Evolutionary conservation across 2,888 invertebrate genomes (phyloP), one percentile per base, ranked within the genome.

Genomic region (Synanthedon vespiformis): DNA sequence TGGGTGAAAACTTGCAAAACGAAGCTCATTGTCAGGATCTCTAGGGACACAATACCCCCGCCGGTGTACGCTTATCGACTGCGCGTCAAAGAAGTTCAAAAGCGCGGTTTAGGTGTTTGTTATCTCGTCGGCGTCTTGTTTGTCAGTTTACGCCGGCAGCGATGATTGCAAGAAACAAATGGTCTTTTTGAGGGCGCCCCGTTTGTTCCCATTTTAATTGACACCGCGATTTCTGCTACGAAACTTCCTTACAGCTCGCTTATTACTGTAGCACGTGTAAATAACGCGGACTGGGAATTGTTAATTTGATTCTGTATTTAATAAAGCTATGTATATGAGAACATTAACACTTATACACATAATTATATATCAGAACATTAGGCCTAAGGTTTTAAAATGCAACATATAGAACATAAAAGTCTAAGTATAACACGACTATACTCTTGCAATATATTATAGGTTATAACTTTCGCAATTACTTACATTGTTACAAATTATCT

Each of bases 21-120:
- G 80, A 74, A 79, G 71, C 50, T 65, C 67, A 77, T 84, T 86
- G 84, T 84, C 53, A 64, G 65, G 66, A 65, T 64, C 68, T 65
- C 66, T 58, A 59, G 60, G 59, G 60, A 65, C 67, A 78, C 75
- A 76, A 73, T 72, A 60, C 61, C 68, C 70, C 68, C 64, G 68
- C 67, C 57, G 59, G 63, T 63, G 58, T 61, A 59, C 70, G 81
- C 82, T 85, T 87, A 86, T 86, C 84, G 82, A 82, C 67, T 59
- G 61, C 69, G 70, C 76, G 82, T 86, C 86, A 86, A 86, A 87
- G 77, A 86, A 86, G 76, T 84, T 85, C 81, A 84, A 82, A 84
- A 79, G 80, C 75, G 64, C 72, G 81, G 80, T 82, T 82, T 81
- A 83, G 76, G 80, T 72, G 74, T 67, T 68, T 64, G 69, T 74